Base-by-base conservation (phyloP, 2,888 invertebrate genomes). In the Dioctria rufipes region DNA sequence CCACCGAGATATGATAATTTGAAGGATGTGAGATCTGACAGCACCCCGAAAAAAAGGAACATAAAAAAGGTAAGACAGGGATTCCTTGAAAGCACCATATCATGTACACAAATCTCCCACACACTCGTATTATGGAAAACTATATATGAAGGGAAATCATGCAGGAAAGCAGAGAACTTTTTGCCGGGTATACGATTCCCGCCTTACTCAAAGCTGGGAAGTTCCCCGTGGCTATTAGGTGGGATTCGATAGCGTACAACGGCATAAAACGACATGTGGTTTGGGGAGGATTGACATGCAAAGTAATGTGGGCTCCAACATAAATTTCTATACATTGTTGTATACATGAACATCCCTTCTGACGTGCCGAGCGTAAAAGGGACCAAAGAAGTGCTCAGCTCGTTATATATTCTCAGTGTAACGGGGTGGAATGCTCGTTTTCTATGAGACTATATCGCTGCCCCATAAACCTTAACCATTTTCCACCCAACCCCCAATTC, bases 341-440 rank as follows among this genome's bases (percentile, higher is more conserved):
- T 78, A 51, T 78, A 78, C 65, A 67, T 66, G 65, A 66, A 46
- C 58, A 79, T 66, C 66, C 66, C 58, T 25, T 58, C n/a, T 42
- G 66, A 66, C 54, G 54, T 58, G 66, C 54, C 37, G 25, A 37
- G 25, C 25, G 25, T 51, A 25, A 43, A 66, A 54, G 37, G 39
- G 42, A 54, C 49, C 49, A 49, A 63, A 49, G 77, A 39, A 37
- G n/a, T 46, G 42, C 80, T 25, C 25, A 25, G 25, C 25, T 80
- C 80, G 80, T 82, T 80, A 82, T 82, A 75, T 79, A 82, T 82
- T 73, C 82, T 79, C 79, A 82, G 61, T 79, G 73, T 82, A 82
- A 82, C 78, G 80, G 82, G 82, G 80, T 82, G 82, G 82, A 82
- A 80, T 80, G 79, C 69, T 51, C 67, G 60, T 78, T 82, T 82